Conservation (phyloP, 2,888 invertebrate genomes). For the Mythimna lalbum region DNA sequence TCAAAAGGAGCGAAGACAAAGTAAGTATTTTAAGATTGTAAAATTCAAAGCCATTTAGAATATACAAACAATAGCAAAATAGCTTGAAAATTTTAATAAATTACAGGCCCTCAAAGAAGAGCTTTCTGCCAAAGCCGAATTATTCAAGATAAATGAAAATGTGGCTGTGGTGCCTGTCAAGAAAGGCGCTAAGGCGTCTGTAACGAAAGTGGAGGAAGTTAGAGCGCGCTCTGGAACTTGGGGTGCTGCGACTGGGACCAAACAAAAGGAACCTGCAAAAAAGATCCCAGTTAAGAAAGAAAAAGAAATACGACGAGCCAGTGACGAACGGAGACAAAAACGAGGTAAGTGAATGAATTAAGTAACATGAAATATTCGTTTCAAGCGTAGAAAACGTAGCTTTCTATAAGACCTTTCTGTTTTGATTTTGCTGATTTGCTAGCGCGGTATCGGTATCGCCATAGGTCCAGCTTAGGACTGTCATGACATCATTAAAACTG, state of each 20-base stretch:
- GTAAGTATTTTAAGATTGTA: slow-evolving; percentile 83
- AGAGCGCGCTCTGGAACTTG: slow-evolving; percentile 92
- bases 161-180: slow-evolving; percentile 45
- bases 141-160: slow-evolving; percentile 49
- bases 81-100: slow-evolving; percentile 1
- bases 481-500: slow-evolving; percentile 58
- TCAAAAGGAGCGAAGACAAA: slow-evolving; percentile 91
- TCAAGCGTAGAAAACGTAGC: slow-evolving; percentile 14
- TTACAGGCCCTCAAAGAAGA: slow-evolving; percentile 69
- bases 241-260: slow-evolving; percentile 82
- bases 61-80: neutral
- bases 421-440: slow-evolving; percentile 36
- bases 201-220: slow-evolving; percentile 62
- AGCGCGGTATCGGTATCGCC: slow-evolving; percentile 57
- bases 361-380: slow-evolving; percentile 5
- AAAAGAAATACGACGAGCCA: slow-evolving; percentile 78
- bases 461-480: slow-evolving; percentile 63
- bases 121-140: slow-evolving; percentile 40
- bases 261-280: slow-evolving; percentile 74
- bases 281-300: slow-evolving; percentile 72
- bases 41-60: neutral
- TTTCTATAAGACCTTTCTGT: slow-evolving; percentile 42
- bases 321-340: slow-evolving; percentile 83
- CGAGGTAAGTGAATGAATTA: slow-evolving; percentile 74
- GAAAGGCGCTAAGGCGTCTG: slow-evolving; percentile 29